Conservation (phyloP, 2,113 vertebrate genomes). For the Rhinogobius similis region DNA sequence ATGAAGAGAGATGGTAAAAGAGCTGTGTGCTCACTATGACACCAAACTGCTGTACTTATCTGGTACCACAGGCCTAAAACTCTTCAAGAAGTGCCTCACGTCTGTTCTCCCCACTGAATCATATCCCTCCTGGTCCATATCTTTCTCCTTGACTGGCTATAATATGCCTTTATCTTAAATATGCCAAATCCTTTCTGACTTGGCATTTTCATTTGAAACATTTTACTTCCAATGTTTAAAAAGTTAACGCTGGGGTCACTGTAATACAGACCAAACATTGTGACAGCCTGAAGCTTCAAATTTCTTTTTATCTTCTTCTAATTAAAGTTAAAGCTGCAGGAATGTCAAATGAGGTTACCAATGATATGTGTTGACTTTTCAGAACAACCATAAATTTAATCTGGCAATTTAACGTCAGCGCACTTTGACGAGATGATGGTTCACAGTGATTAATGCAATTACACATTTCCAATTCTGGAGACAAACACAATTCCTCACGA, state of each 20-base stretch:
- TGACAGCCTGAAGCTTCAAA: not conserved
- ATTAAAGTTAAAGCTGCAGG: slow-evolving; percentile 8
- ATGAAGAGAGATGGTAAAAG: not conserved
- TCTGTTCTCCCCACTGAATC: slow-evolving; percentile 40
- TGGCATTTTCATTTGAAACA: slow-evolving; percentile 14
- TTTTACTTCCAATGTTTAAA: slow-evolving; percentile 19
- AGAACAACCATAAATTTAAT: slow-evolving; percentile 4
- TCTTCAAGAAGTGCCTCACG: slow-evolving; percentile 17
- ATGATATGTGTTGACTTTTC: not conserved
- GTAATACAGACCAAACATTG: not conserved
- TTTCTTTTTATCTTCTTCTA: not conserved
- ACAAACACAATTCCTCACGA: slow-evolving; percentile 1
- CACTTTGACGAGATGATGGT: slow-evolving; percentile 3
- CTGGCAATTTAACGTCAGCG: slow-evolving; percentile 7
- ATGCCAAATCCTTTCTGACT: slow-evolving; percentile 15
- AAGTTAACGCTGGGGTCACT: slow-evolving; percentile 9
- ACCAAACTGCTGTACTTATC: slow-evolving; percentile 28
- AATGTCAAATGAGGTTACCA: not conserved
- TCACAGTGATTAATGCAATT: slow-evolving; percentile 10
- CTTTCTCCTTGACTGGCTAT: slow-evolving; percentile 32
- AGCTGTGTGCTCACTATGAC: slow-evolving; percentile 20
- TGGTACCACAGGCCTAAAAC: slow-evolving; percentile 31
- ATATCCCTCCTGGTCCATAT: slow-evolving; percentile 30
- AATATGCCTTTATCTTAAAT: slow-evolving; percentile 42
- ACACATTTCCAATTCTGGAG: slow-evolving; percentile 3